These are phyloP conservation scores for Drosophila santomea DNA, from an alignment of 1,140 invertebrate genomes.

Conservation along the genomic window DNA sequence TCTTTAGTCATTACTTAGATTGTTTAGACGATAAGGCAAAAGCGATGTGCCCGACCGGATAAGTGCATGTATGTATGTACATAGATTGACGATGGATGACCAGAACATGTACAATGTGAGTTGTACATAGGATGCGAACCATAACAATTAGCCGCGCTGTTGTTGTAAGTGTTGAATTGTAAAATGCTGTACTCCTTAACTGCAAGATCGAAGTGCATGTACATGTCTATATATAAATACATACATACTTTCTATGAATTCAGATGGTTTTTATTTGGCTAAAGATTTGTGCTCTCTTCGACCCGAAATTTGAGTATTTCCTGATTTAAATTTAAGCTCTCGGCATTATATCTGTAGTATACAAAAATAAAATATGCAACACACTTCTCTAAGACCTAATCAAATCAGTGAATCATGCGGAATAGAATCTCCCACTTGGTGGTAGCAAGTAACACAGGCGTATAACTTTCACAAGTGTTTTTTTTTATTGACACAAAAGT, in stretches of 20 bases:
- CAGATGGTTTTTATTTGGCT: not conserved
- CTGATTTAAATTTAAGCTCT: too few species aligned
- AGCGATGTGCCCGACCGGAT: conserved; percentile 27
- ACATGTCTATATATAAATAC: conserved; percentile 63
- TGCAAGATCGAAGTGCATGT: conserved; percentile 52
- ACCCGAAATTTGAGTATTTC: too few species aligned
- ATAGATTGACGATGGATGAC: conserved; percentile 58
- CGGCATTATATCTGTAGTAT: not conserved
- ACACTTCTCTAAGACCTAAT: too few species aligned
- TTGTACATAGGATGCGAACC: conserved; percentile 66
- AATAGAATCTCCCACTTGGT: too few species aligned
- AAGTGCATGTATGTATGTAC: conserved; percentile 58
- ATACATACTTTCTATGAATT: conserved; percentile 53
- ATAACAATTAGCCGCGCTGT: conserved; percentile 60
- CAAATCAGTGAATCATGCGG: too few species aligned
- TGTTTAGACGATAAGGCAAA: conserved; percentile 48
- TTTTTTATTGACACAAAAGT: conserved; percentile 66
- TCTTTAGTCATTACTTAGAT: conserved; percentile 71
- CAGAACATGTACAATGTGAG: conserved; percentile 48
- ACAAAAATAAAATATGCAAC: not conserved
- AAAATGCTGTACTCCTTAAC: conserved; percentile 80
- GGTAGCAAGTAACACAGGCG: not conserved
- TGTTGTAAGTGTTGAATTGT: conserved; percentile 70
- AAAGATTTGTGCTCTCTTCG: not conserved
- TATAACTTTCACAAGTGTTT: conserved; percentile 42